Conservation (phyloP, 2,888 invertebrate species). For the Candidula unifasciata region DNA sequence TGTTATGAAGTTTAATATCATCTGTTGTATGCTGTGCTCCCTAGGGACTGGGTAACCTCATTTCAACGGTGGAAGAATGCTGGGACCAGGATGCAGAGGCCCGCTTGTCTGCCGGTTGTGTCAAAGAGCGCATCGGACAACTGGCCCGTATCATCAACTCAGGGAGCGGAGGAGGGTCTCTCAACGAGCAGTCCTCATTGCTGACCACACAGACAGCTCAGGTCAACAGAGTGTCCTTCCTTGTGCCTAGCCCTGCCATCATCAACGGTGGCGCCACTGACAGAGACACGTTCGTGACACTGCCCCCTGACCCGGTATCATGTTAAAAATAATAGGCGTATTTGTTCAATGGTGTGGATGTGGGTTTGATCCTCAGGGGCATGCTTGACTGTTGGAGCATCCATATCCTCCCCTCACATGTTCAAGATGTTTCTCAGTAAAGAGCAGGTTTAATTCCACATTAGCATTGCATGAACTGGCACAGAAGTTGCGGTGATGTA, state of each 20-base stretch:
- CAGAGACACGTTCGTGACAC: neutral
- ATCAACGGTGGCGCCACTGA: neutral
- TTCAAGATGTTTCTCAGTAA: no score
- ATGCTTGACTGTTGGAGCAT: no score
- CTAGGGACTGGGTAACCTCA: constrained; percentile 89
- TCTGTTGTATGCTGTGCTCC: constrained; percentile 51
- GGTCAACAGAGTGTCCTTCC: constrained; percentile 11
- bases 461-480: no score
- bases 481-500: no score
- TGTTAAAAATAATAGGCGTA: neutral
- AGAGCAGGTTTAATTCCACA: no score
- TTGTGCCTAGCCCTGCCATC: constrained; percentile 29
- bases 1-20: neutral
- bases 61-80: constrained; percentile 76
- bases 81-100: constrained; percentile 78
- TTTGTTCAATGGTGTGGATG: no score
- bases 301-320: constrained; percentile 2
- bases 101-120: constrained; percentile 76
- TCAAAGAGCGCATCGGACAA: constrained; percentile 71
- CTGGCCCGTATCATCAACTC: constrained; percentile 65
- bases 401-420: no score
- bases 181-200: constrained; percentile 4
- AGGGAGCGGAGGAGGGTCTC: constrained; percentile 1
- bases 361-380: no score
- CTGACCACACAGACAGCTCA: constrained; percentile 14